Percentiles rank a stretch among this genome's conserved stretches.
Evolutionary conservation across 2,888 invertebrate species (phyloP).

Genomic region (Bibio marci): DNA sequence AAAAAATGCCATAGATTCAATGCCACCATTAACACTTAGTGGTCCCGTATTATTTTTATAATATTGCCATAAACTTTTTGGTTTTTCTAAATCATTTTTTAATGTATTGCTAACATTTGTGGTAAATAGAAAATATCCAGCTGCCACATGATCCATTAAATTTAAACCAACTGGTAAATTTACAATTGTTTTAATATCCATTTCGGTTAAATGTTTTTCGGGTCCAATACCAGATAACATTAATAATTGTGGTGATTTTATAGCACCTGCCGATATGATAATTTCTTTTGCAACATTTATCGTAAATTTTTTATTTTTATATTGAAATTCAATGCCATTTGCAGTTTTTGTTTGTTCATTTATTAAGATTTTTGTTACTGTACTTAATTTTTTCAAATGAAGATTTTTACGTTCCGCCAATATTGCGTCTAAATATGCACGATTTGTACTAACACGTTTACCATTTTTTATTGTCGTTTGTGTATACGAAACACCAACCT

Average conservation of each 20-base stretch:
- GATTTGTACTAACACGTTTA: conserved; percentile 45
- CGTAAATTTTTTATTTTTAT: conserved; percentile 30
- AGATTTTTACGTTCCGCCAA: conserved; percentile 39
- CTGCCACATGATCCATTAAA: conserved; percentile 50
- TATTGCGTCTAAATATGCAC: conserved; percentile 46
- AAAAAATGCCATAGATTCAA: conserved; percentile 44
- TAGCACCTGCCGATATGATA: conserved; percentile 55
- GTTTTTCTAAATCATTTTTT: conserved; percentile 41
- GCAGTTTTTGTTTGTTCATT: conserved; percentile 36
- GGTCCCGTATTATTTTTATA: conserved; percentile 63
- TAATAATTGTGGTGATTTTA: conserved; percentile 60
- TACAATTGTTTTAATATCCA: conserved; percentile 35
- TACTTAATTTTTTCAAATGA: conserved; percentile 40
- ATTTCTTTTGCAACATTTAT: conserved; percentile 50
- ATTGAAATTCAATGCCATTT: conserved; percentile 40
- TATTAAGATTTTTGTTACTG: conserved; percentile 41
- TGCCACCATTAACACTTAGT: conserved; percentile 65
- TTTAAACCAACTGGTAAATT: conserved; percentile 47
- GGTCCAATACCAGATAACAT: conserved; percentile 66
- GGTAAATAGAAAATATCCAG: conserved; percentile 41
- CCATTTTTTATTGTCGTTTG: conserved; percentile 49
- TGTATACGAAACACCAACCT: conserved; percentile 37
- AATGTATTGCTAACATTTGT: conserved; percentile 28
- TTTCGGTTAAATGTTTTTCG: conserved; percentile 34
- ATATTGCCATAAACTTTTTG: conserved; percentile 34